phyloP scores from a whole-genome alignment of 2,888 invertebrate species.

The Tenodera sinensis region DNA sequence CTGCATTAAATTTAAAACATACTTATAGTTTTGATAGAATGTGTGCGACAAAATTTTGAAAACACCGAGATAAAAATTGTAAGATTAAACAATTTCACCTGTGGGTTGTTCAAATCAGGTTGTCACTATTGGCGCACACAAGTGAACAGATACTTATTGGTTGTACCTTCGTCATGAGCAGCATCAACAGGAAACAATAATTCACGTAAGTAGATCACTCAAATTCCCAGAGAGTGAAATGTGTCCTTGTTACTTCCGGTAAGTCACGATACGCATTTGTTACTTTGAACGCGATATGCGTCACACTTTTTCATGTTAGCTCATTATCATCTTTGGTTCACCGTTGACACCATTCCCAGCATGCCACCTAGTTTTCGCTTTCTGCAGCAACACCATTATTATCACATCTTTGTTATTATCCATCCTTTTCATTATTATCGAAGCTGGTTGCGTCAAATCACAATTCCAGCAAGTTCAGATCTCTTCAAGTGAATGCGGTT shows the following conservation, averaged over 20 bases:
- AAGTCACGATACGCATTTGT: neutral
- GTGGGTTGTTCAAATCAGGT: too few relatives aligned
- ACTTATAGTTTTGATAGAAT: too few relatives aligned
- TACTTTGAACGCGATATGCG: neutral
- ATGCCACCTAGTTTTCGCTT: neutral
- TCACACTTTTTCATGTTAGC: neutral
- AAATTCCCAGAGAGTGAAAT: neutral
- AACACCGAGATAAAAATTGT: too few relatives aligned
- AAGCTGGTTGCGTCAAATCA: neutral
- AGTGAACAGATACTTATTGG: too few relatives aligned
- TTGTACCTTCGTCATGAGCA: too few relatives aligned
- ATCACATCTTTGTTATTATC: neutral
- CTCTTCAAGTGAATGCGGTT: neutral
- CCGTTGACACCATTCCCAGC: neutral
- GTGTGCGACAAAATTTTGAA: too few relatives aligned
- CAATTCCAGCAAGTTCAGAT: neutral
- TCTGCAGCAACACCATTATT: neutral
- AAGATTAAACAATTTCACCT: too few relatives aligned
- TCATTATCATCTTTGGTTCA: neutral
- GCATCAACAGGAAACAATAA: too few relatives aligned
- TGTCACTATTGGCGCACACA: too few relatives aligned
- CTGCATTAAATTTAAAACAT: too few relatives aligned
- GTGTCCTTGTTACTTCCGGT: neutral
- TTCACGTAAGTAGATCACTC: neutral
- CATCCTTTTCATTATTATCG: neutral